Conservation (phyloP, 2,797 vertebrate genomes). For the Megalops cyprinoides region DNA sequence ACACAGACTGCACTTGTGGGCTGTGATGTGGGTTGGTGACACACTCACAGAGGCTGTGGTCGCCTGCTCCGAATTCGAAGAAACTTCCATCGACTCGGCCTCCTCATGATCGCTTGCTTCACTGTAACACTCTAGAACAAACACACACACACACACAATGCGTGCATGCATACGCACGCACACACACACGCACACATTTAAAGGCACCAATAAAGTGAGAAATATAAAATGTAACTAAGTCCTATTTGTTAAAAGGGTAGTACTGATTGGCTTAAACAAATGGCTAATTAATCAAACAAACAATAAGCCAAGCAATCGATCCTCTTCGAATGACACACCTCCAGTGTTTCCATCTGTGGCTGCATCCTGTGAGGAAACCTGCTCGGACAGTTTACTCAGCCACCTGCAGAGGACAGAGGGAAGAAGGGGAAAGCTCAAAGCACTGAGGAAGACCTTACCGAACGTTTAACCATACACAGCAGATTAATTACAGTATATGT, state of each 20-base stretch:
- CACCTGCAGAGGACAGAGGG: constrained; percentile 41
- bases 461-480: neutral
- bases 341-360: constrained; percentile 21
- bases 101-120: constrained; percentile 52
- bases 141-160: constrained; percentile 22
- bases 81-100: constrained; percentile 35
- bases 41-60: neutral
- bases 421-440: neutral
- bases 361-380: constrained; percentile 33
- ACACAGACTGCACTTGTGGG: neutral
- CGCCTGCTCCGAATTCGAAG: neutral
- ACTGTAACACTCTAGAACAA: constrained; percentile 52
- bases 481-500: too few relatives aligned
- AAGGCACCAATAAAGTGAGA: neutral
- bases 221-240: constrained; percentile 4
- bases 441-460: neutral
- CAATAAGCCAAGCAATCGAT: neutral
- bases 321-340: constrained; percentile 40
- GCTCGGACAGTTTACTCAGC: constrained; percentile 47
- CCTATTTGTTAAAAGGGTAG: neutral
- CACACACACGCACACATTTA: neutral
- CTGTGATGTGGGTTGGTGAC: constrained; percentile 12
- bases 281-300: neutral
- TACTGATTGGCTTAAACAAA: neutral
- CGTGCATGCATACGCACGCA: neutral